A percentile compares a stretch with the other conserved stretches of the same genome.
Conservation (phyloP, 2,797 vertebrate genomes). For the Nyctalus aviator region DNA sequence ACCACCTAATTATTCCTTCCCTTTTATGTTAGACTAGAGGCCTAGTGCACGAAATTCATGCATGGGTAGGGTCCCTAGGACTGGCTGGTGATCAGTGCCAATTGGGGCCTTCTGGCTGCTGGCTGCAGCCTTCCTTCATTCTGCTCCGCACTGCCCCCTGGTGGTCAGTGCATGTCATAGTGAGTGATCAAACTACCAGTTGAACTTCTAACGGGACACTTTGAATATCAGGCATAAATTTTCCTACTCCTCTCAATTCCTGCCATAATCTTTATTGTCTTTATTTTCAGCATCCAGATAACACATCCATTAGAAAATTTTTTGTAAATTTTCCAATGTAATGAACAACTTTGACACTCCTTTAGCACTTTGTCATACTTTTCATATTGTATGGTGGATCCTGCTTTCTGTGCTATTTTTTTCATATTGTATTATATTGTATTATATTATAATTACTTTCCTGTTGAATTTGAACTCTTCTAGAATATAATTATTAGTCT, state of each 20-base stretch:
- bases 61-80: too few relatives aligned
- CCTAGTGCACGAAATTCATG: too few relatives aligned
- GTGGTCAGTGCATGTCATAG: too few relatives aligned
- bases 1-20: conserved; percentile 22
- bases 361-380: conserved; percentile 48
- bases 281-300: conserved; percentile 7
- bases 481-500: neutral
- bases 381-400: too few relatives aligned
- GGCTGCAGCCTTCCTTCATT: too few relatives aligned
- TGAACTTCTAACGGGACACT: too few relatives aligned
- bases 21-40: neutral
- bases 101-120: too few relatives aligned
- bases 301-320: neutral
- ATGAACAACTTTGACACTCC: neutral
- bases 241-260: neutral
- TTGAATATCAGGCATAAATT: neutral
- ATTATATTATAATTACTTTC: too few relatives aligned
- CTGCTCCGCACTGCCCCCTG: too few relatives aligned
- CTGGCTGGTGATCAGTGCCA: too few relatives aligned
- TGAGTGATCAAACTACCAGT: too few relatives aligned
- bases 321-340: conserved; percentile 24
- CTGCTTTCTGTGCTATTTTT: neutral
- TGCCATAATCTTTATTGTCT: neutral
- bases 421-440: neutral
- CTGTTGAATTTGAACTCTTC: conserved; percentile 21